Base-by-base conservation (phyloP, 2,113 vertebrate genomes). In the Rhabdornis inornatus region DNA sequence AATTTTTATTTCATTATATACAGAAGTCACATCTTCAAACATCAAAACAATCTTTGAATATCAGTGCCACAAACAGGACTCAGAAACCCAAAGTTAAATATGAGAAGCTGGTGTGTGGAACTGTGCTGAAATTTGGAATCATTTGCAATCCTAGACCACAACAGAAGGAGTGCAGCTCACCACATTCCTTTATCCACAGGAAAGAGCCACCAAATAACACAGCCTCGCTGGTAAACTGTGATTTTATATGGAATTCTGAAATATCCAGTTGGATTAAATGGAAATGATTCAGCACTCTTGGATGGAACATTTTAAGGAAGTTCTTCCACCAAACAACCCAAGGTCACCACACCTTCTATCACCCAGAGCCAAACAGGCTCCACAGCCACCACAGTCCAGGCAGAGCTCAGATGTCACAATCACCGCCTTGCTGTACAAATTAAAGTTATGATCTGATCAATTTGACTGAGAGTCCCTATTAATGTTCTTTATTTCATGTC, bases 1-100 rank as follows among this genome's bases (percentile, higher is more conserved):
- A 79, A 78, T 92, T 89, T 94, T 87, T 91, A 81, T 81, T 93
- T 83, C 21, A 52, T 89, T 94, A 68, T 49, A 78, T 71, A 30
- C 12, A 89, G 77, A 84, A 95, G 40, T 56, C 81, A 71, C 61
- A 78, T 82, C 77, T 76, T 71, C 60, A 91, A 89, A 89, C 53
- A 87, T 72, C 61, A 68, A 84, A 72, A 89, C 18, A 37, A 27
- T 39, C 87, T 83, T 80, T 89, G 92, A 87, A 45, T 89, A 87
- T n/a, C 55, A 53, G 63, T 44, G 31, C 76, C 45, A 61, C 72
- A 76, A 94, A 79, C 49, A 91, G 28, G 39, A 56, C 53, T 64
- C 24, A 53, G 45, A 63, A 84, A 88, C 64, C 76, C 61, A 35
- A n/a, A 79, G 56, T 56, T 30, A 40, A 70, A 91, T 74, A 49